Conservation (phyloP, 2,888 invertebrate species). For the Ferrisia virgata region DNA sequence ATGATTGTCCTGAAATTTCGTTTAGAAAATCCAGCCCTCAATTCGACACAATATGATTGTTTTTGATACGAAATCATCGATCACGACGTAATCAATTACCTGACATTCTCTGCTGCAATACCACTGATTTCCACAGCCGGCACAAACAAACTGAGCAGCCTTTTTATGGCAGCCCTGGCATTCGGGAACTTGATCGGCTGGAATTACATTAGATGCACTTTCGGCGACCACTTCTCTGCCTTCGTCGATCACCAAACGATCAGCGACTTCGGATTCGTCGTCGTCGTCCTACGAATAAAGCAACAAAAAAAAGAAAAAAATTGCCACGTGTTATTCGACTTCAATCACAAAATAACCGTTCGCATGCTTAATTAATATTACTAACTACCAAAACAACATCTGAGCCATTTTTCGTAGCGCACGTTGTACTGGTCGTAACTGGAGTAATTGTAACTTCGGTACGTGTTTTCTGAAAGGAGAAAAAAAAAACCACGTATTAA, state of each 20-base stretch:
- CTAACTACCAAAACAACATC: constrained; percentile 49
- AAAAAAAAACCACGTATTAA: not conserved
- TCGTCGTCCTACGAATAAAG: constrained; percentile 55
- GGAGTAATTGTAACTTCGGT: constrained; percentile 63
- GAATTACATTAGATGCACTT: constrained; percentile 52
- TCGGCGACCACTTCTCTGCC: constrained; percentile 53
- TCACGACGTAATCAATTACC: constrained; percentile 57
- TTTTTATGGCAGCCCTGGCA: constrained; percentile 83
- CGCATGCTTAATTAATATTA: constrained; percentile 15
- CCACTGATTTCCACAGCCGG: constrained; percentile 89
- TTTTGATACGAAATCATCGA: not conserved
- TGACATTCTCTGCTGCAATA: constrained; percentile 92
- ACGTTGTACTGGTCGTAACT: constrained; percentile 51
- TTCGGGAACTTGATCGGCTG: constrained; percentile 60
- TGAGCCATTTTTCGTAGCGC: constrained; percentile 48
- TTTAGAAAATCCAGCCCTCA: not conserved
- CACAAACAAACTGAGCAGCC: constrained; percentile 82
- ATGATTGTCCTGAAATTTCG: no score
- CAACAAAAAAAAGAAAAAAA: not conserved
- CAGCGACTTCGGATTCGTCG: constrained; percentile 57
- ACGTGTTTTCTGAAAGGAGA: constrained; percentile 56
- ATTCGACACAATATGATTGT: no score
- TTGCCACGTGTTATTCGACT: not conserved
- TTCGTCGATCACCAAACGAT: constrained; percentile 56
- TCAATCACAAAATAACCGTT: not conserved